phyloP scores from a whole-genome alignment of 1,140 invertebrate genomes.

The fruit fly (Drosophila melanogaster) region DNA sequence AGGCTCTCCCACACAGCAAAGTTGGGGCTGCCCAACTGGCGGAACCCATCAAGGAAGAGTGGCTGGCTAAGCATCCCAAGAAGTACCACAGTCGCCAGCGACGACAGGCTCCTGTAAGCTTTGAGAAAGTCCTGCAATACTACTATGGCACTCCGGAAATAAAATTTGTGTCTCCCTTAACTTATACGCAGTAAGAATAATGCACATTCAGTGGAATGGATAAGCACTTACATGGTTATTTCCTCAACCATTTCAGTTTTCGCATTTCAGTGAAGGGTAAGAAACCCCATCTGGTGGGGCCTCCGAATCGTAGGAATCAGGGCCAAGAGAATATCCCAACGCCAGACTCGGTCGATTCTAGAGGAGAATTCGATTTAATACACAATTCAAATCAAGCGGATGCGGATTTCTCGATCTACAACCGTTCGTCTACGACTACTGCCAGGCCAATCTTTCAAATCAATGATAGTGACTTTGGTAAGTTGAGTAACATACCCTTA shows the following conservation, averaged over 20 bases:
- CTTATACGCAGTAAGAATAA: neutral
- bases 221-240: neutral
- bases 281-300: constrained; percentile 9
- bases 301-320: neutral
- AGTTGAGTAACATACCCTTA: neutral
- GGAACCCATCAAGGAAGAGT: constrained; percentile 46
- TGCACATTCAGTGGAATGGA: neutral
- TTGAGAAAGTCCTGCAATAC: neutral
- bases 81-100: constrained; percentile 64
- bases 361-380: constrained; percentile 14
- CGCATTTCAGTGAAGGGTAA: constrained; percentile 15
- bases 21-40: constrained; percentile 42
- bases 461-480: neutral
- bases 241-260: constrained; percentile 11
- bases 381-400: constrained; percentile 53
- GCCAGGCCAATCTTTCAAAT: neutral
- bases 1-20: constrained; percentile 12
- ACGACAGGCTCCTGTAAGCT: constrained; percentile 3
- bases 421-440: neutral
- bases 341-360: constrained; percentile 7
- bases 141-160: neutral
- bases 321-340: neutral
- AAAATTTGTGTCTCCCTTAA: neutral
- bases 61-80: constrained; percentile 60
- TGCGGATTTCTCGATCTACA: constrained; percentile 50